These are phyloP conservation scores for Aphelenchoides bicaudatus DNA, from an alignment of 2,888 invertebrate genomes.

Conservation along the genomic window DNA sequence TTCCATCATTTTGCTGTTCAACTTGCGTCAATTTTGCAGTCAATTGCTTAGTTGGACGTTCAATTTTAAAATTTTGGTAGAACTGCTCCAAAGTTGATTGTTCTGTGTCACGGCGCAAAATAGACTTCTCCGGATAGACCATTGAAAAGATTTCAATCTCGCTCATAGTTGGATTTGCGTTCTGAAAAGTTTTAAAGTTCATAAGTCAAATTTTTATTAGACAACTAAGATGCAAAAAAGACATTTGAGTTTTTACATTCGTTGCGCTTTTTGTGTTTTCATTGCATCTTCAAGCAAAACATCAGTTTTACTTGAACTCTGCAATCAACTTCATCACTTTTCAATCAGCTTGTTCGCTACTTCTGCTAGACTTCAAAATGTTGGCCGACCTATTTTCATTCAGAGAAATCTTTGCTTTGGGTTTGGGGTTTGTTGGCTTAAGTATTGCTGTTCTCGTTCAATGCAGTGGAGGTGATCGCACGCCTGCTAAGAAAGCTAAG, in stretches of 20 bases:
- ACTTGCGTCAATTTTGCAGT: not conserved
- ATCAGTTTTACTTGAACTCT: no score
- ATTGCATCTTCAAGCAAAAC: no score
- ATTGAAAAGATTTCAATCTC: conserved; percentile 72
- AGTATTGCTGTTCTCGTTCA: no score
- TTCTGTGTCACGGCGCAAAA: conserved; percentile 76
- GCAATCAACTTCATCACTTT: no score
- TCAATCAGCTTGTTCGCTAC: no score
- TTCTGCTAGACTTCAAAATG: no score
- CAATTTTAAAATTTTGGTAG: conserved; percentile 40
- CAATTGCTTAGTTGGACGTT: conserved; percentile 9
- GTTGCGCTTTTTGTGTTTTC: no score
- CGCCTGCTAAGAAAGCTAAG: no score
- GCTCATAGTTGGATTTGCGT: conserved; percentile 70
- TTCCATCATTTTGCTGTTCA: not conserved
- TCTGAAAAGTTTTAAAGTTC: conserved; percentile 65
- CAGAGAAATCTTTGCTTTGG: no score
- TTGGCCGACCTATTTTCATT: no score
- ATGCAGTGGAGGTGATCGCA: no score
- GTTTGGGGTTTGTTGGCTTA: no score
- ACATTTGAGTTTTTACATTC: conserved; percentile 7
- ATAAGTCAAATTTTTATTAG: not conserved
- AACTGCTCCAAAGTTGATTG: conserved; percentile 69
- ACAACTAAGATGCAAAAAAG: not conserved
- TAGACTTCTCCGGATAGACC: conserved; percentile 78